Percentiles rank a stretch among this genome's conserved stretches.
Conservation (phyloP, 1,140 invertebrate species). For the Trichomalopsis sarcophagae region DNA sequence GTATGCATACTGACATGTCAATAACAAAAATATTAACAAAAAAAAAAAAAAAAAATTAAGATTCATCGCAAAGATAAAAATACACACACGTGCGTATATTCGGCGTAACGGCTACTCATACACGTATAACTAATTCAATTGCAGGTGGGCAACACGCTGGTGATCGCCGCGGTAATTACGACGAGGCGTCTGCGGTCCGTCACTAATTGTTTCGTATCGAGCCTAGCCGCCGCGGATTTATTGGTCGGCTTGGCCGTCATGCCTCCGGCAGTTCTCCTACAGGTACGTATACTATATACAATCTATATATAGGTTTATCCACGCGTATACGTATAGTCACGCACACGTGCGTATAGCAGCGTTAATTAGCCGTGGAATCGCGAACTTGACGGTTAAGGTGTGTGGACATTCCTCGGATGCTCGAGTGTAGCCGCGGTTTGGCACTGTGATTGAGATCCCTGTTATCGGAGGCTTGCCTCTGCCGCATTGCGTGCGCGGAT, state of each 20-base stretch:
- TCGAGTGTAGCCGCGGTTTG: not conserved
- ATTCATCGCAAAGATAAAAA: too few relatives aligned
- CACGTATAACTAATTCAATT: slow-evolving; percentile 46
- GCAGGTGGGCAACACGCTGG: slow-evolving; percentile 89
- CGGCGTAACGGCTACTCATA: not conserved
- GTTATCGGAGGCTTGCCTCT: not conserved
- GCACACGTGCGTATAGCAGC: not conserved
- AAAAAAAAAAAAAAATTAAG: too few relatives aligned
- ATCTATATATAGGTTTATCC: not conserved
- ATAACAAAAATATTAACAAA: too few relatives aligned
- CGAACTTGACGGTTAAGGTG: not conserved
- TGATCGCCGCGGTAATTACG: slow-evolving; percentile 93
- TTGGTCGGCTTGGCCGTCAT: slow-evolving; percentile 95
- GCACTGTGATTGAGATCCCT: not conserved
- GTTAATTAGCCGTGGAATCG: slow-evolving; percentile 8
- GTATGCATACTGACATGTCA: too few relatives aligned
- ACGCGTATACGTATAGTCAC: not conserved
- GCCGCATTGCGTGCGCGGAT: not conserved
- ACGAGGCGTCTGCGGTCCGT: slow-evolving; percentile 92
- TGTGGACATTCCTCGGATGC: not conserved
- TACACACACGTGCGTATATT: not conserved
- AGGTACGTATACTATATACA: slow-evolving; percentile 56
- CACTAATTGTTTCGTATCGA: slow-evolving; percentile 96
- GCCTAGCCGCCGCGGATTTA: slow-evolving; percentile 92
- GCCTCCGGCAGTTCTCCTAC: slow-evolving; percentile 89